Evolutionary conservation across 2,113 vertebrate species (phyloP).

Genomic region (Centropus unirufus): DNA sequence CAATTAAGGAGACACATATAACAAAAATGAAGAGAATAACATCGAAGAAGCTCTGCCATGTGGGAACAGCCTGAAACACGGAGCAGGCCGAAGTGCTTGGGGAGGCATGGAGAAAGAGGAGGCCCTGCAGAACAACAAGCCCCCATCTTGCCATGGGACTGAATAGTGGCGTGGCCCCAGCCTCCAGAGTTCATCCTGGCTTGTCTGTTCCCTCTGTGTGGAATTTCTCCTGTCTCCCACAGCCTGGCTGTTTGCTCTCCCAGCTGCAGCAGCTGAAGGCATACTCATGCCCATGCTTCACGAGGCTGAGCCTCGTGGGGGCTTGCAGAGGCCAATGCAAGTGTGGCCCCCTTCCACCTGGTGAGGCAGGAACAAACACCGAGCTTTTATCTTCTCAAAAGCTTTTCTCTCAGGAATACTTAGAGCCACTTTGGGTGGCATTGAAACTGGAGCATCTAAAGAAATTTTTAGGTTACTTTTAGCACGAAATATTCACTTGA

Average conservation of each 20-base stretch:
- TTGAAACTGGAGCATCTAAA: not conserved
- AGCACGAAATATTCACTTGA: not conserved
- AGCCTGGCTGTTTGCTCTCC: not conserved
- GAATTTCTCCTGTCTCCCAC: not conserved
- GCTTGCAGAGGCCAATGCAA: not conserved
- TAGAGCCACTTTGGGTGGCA: not conserved
- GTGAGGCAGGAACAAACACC: not conserved
- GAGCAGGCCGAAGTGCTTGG: not conserved
- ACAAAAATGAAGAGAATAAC: not conserved
- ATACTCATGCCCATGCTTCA: rapidly evolving
- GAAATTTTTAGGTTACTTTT: not conserved
- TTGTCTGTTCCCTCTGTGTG: rapidly evolving
- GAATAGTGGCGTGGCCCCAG: not conserved
- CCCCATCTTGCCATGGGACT: not conserved
- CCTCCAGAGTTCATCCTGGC: not conserved
- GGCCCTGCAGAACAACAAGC: not conserved
- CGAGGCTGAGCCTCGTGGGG: rapidly evolving
- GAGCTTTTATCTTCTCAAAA: slow-evolving; percentile 9
- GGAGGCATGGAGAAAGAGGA: not conserved
- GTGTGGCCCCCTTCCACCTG: rapidly evolving
- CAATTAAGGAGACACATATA: not conserved
- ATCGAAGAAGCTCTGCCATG: not conserved
- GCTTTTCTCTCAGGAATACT: slow-evolving; percentile 19
- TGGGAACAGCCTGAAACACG: rapidly evolving
- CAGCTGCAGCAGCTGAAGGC: rapidly evolving